Evolutionary conservation across 2,113 vertebrate genomes (phyloP).

Genomic region (Gadus macrocephalus): DNA sequence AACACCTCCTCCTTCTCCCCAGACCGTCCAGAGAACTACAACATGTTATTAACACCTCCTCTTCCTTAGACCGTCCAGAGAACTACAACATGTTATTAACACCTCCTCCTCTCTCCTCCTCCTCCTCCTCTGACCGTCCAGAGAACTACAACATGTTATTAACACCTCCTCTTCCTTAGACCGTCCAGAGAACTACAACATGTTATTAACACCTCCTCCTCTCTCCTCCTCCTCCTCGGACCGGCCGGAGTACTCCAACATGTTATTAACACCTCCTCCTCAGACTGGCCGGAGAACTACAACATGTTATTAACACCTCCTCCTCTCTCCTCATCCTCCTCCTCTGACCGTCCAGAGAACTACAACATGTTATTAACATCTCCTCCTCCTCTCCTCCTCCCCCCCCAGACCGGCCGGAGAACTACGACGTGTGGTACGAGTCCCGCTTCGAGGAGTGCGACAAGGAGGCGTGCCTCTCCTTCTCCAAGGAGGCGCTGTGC

Average conservation of each 20-base stretch:
- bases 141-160: conserved; percentile 52
- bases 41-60: conserved; percentile 45
- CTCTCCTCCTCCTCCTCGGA: conserved; percentile 6
- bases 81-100: conserved; percentile 83
- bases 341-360: conserved; percentile 7
- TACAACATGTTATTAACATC: conserved; percentile 50
- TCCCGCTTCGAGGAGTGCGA: conserved; percentile 98
- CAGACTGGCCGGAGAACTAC: conserved; percentile 25
- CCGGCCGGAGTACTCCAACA: conserved; percentile 31
- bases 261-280: conserved; percentile 40
- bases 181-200: conserved; percentile 91
- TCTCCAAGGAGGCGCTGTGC: conserved; percentile 96
- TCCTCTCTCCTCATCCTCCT: conserved; percentile 9
- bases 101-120: neutral
- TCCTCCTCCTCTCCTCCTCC: neutral
- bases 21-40: conserved; percentile 26
- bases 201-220: conserved; percentile 53
- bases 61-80: conserved; percentile 74
- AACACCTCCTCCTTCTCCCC: conserved; percentile 5
- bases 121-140: conserved; percentile 8
- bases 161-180: conserved; percentile 19
- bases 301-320: conserved; percentile 49
- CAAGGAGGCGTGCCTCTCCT: conserved; percentile 95
- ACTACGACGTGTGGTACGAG: conserved; percentile 96
- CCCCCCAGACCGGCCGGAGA: conserved; percentile 90